Percentiles rank a stretch among this genome's conserved stretches.
phyloP scores from a whole-genome alignment of 2,113 vertebrate genomes.

The Eonycteris spelaea region DNA sequence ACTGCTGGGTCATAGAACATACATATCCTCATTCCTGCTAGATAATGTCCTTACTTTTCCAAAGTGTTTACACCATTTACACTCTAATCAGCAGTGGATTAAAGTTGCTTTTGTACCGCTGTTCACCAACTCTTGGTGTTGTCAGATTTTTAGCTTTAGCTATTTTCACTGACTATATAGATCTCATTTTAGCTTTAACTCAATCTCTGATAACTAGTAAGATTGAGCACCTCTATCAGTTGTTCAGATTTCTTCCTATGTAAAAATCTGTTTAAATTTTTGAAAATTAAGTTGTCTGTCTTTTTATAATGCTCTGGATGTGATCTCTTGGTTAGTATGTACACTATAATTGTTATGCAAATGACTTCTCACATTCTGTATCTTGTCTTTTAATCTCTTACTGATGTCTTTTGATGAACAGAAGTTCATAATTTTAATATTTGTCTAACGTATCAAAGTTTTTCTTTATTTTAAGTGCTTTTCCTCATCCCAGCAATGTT shows the following conservation, averaged over 20 bases:
- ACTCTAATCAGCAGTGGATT: background rate
- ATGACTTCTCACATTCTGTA: background rate
- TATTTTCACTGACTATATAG: background rate
- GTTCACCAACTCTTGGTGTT: background rate
- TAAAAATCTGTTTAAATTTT: background rate
- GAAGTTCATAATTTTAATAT: background rate
- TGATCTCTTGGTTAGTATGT: background rate
- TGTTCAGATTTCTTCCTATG: background rate
- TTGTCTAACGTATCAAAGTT: background rate
- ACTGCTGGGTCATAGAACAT: background rate
- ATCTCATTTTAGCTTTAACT: background rate
- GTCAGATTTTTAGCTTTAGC: background rate
- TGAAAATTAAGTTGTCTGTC: background rate
- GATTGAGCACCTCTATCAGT: background rate
- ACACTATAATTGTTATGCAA: background rate
- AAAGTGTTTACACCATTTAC: background rate
- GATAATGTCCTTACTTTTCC: background rate
- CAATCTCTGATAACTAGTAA: background rate
- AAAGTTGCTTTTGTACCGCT: background rate
- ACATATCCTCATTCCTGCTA: background rate
- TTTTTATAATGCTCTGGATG: background rate
- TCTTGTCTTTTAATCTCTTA: slow-evolving; percentile 1
- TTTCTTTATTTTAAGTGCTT: background rate
- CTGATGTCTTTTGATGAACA: background rate
- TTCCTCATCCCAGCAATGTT: background rate